phyloP scores from a whole-genome alignment of 2,888 invertebrate species.

The Stenodema calcarata region DNA sequence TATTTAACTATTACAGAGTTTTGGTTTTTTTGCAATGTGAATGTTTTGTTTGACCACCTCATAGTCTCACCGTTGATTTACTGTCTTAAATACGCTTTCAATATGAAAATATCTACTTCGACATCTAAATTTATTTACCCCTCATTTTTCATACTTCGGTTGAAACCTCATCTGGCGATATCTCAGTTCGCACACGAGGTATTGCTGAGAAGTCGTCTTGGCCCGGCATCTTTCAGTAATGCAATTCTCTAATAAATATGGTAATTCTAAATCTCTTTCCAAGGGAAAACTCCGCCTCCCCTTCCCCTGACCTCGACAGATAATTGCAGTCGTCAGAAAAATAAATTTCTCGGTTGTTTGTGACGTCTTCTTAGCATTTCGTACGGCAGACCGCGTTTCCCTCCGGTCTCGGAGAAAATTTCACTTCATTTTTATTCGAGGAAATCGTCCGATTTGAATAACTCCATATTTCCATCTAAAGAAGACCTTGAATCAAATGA shows the following conservation, averaged over 20 bases:
- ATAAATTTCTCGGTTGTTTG: neutral
- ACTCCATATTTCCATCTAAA: too few species aligned
- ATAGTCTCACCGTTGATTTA: too few species aligned
- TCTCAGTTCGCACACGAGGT: neutral
- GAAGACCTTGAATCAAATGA: too few species aligned
- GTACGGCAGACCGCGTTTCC: neutral
- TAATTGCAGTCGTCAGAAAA: neutral
- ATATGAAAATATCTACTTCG: too few species aligned
- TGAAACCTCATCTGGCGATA: neutral
- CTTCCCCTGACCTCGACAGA: neutral
- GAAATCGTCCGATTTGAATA: too few species aligned
- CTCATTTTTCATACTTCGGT: neutral
- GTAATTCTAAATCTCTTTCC: neutral
- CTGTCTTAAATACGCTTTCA: too few species aligned
- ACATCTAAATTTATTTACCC: too few species aligned
- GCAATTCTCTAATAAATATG: conserved; percentile 2
- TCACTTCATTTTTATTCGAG: neutral
- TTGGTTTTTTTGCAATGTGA: too few species aligned
- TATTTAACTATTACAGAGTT: too few species aligned
- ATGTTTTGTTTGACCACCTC: too few species aligned
- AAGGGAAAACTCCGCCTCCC: neutral
- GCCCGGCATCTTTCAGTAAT: neutral
- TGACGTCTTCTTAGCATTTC: neutral
- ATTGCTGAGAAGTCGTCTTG: neutral
- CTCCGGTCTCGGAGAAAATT: neutral